These are phyloP conservation scores for Tuberolachnus salignus DNA, from an alignment of 2,888 invertebrate species.

Conservation along the genomic window DNA sequence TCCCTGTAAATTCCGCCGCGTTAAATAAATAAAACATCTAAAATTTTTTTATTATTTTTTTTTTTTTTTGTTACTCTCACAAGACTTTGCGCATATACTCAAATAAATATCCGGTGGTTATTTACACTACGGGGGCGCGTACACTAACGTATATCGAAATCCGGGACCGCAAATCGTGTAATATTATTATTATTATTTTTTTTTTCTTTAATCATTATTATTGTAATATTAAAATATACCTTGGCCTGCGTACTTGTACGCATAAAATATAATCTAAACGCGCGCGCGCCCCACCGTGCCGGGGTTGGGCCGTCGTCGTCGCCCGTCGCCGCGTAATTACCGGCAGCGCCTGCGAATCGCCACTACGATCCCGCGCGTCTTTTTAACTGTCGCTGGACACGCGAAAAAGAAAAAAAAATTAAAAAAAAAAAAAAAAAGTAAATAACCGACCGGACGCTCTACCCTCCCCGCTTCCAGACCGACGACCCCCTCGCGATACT, in stretches of 20 bases:
- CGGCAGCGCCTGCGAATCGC: conserved; percentile 54
- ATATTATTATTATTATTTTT: not conserved
- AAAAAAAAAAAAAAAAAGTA: too few relatives aligned
- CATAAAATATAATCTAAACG: too few relatives aligned
- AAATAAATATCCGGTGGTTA: too few relatives aligned
- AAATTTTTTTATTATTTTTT: too few relatives aligned
- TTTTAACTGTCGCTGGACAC: conserved; percentile 56
- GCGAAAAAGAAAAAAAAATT: conserved; percentile 46
- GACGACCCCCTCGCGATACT: not conserved
- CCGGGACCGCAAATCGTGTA: conserved; percentile 47
- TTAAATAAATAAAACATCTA: too few relatives aligned
- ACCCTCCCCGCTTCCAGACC: not conserved
- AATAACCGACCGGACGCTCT: conserved; percentile 49
- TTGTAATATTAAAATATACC: too few relatives aligned
- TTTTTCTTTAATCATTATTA: not conserved
- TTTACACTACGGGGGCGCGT: too few relatives aligned
- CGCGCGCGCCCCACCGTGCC: too few relatives aligned
- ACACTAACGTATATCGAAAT: conserved; percentile 32
- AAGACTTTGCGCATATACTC: too few relatives aligned
- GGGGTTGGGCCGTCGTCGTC: not conserved
- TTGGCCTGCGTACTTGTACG: too few relatives aligned
- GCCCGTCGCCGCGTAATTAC: conserved; percentile 43
- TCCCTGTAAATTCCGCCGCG: too few relatives aligned
- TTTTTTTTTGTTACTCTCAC: too few relatives aligned
- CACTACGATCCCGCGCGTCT: conserved; percentile 30